Percentiles rank a stretch among this genome's conserved stretches.
Conservation (phyloP, 1,140 invertebrate genomes). For the Eriosoma lanigerum region DNA sequence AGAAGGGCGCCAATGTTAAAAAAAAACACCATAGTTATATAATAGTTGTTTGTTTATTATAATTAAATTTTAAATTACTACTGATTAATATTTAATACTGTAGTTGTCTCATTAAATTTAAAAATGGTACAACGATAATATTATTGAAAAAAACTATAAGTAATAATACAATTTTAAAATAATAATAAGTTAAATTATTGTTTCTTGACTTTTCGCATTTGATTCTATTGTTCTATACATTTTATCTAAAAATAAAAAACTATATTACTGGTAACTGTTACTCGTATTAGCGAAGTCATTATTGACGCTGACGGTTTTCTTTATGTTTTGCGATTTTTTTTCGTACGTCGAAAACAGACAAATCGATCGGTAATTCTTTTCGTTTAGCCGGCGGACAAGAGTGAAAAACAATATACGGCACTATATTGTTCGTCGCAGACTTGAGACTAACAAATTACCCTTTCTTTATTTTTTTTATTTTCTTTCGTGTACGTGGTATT, state of each 20-base stretch:
- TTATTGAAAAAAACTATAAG: not conserved
- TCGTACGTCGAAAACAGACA: slow-evolving; percentile 42
- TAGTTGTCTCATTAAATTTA: too few species aligned
- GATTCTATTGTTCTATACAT: not conserved
- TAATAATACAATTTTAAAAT: not conserved
- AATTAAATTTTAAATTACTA: not conserved
- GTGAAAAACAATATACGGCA: slow-evolving; percentile 42
- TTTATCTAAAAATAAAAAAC: not conserved
- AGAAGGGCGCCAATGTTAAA: not conserved
- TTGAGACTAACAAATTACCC: slow-evolving; percentile 50
- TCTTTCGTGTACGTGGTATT: not conserved
- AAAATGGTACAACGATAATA: not conserved
- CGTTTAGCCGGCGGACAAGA: slow-evolving; percentile 39
- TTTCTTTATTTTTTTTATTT: slow-evolving; percentile 39
- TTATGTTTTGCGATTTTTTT: slow-evolving; percentile 48
- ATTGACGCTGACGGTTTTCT: slow-evolving; percentile 44
- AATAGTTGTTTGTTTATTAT: not conserved
- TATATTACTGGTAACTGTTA: too few species aligned
- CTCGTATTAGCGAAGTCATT: slow-evolving; percentile 7
- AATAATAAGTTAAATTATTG: not conserved
- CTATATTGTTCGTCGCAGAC: slow-evolving; percentile 43
- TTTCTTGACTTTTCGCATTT: not conserved
- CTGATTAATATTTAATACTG: not conserved
- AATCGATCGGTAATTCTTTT: slow-evolving; percentile 50
- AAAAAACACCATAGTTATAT: not conserved